Percentiles rank a stretch among this genome's conserved stretches.
phyloP scores from a whole-genome alignment of 2,888 invertebrate species.

The Sesia apiformis region DNA sequence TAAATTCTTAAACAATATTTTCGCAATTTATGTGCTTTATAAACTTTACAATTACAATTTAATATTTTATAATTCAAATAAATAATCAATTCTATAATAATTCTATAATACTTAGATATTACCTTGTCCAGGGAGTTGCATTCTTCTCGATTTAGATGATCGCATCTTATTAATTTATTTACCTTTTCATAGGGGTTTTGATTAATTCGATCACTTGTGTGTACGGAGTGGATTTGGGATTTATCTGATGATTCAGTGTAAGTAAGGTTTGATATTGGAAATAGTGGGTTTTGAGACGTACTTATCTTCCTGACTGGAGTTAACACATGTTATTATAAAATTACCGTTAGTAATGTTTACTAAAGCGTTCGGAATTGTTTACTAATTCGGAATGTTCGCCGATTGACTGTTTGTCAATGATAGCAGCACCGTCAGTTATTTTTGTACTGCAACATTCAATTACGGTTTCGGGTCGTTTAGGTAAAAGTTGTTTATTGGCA shows the following conservation, averaged over 20 bases:
- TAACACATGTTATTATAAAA: conserved; percentile 12
- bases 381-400: conserved; percentile 9
- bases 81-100: no score
- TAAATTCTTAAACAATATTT: no score
- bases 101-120: conserved; percentile 2
- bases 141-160: background rate
- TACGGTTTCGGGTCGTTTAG: conserved; percentile 15
- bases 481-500: conserved; percentile 8
- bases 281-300: no score
- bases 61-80: no score
- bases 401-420: conserved; percentile 16
- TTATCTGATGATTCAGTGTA: no score
- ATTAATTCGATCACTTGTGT: no score
- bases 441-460: conserved; percentile 12
- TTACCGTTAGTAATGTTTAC: conserved; percentile 11
- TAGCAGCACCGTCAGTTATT: conserved; percentile 10
- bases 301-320: no score
- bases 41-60: no score
- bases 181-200: no score
- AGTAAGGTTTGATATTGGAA: no score
- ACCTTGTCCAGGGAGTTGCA: background rate
- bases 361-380: conserved; percentile 16
- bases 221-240: no score
- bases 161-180: background rate
- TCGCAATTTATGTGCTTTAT: no score